Evolutionary conservation across 2,797 vertebrate species (phyloP).

Genomic region (Xenentodon cancila): DNA sequence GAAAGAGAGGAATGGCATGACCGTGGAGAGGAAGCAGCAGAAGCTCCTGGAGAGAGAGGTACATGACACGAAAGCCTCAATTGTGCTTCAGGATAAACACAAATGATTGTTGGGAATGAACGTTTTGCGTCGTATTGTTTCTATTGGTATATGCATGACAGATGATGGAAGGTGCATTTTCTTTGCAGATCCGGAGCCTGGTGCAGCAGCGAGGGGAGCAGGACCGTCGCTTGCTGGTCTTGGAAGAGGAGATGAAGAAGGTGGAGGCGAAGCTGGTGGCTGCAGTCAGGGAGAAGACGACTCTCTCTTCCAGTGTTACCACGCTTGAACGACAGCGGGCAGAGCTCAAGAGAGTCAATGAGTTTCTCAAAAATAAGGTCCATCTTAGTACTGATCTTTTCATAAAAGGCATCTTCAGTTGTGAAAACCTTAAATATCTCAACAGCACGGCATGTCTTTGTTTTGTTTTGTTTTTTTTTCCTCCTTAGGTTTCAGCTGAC

Average conservation of each 20-base stretch:
- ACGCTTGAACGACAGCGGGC: slow-evolving; percentile 89
- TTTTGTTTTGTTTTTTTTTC: neutral
- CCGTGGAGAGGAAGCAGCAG: slow-evolving; percentile 85
- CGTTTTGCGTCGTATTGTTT: neutral
- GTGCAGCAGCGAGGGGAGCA: slow-evolving; percentile 89
- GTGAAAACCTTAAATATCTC: neutral
- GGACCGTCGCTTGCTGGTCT: slow-evolving; percentile 82
- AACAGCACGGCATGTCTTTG: neutral
- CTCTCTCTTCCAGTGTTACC: slow-evolving; percentile 84
- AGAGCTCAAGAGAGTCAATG: slow-evolving; percentile 89
- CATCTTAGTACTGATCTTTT: neutral
- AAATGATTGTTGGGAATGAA: neutral
- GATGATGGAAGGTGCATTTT: neutral
- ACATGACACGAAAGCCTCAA: slow-evolving; percentile 8
- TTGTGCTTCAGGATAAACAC: neutral
- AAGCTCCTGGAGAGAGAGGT: slow-evolving; percentile 93
- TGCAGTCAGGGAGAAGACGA: slow-evolving; percentile 89
- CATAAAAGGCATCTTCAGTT: neutral
- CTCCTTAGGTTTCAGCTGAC: slow-evolving; percentile 89
- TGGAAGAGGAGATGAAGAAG: slow-evolving; percentile 89
- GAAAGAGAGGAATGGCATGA: slow-evolving; percentile 78
- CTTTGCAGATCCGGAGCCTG: slow-evolving; percentile 87
- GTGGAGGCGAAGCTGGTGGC: slow-evolving; percentile 87
- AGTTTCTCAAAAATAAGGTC: slow-evolving; percentile 95
- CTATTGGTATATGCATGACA: neutral